Evolutionary conservation across 2,888 invertebrate species (phyloP).

Genomic region (Cheilosia grossa): DNA sequence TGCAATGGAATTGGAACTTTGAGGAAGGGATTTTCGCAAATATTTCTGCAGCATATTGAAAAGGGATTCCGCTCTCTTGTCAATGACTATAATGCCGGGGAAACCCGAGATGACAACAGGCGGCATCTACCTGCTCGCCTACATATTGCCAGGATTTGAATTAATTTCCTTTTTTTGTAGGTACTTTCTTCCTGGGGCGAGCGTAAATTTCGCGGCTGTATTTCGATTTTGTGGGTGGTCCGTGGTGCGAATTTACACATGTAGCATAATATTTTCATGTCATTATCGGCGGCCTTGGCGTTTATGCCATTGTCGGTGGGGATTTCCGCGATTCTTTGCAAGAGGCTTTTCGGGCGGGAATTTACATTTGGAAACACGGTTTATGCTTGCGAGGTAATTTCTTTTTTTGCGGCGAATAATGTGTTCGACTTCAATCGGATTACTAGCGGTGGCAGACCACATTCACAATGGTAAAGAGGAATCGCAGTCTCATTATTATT

Average conservation of each 20-base stretch:
- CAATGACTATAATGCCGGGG: constrained; percentile 20
- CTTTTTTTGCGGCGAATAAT: no score
- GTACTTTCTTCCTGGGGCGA: not conserved
- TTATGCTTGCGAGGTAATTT: no score
- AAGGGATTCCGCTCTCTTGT: constrained; percentile 10
- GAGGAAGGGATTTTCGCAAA: constrained; percentile 3
- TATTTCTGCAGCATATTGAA: constrained; percentile 6
- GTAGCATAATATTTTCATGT: constrained; percentile 15
- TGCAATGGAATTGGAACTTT: constrained; percentile 6
- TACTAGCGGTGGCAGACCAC: no score
- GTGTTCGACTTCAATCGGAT: no score
- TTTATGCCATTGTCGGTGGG: constrained; percentile 13
- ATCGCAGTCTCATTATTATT: no score
- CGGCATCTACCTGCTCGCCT: not conserved
- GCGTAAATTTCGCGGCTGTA: not conserved
- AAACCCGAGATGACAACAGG: constrained; percentile 12
- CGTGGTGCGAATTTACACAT: not conserved
- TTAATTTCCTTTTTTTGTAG: constrained; percentile 16
- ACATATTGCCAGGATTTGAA: constrained; percentile 15
- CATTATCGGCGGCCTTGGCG: not conserved
- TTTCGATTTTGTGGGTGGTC: not conserved
- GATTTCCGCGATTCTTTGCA: constrained; percentile 2
- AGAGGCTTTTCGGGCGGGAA: not conserved
- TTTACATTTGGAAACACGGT: no score
- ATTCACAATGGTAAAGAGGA: no score